phyloP scores from a whole-genome alignment of 1,140 invertebrate species.

The Marisa cornuarietis region DNA sequence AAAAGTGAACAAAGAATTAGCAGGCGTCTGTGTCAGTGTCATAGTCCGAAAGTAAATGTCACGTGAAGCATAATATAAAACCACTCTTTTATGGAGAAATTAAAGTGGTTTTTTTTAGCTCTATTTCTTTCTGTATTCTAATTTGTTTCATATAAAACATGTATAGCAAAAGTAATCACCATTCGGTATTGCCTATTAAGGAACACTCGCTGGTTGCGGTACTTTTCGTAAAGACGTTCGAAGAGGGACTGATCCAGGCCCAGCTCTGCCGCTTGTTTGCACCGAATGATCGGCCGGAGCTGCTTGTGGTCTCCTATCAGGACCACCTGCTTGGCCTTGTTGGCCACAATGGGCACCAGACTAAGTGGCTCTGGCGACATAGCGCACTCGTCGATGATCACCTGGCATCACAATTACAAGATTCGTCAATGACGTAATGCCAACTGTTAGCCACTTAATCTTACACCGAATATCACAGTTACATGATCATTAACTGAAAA shows the following conservation, averaged over 20 bases:
- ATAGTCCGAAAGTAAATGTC: too few species aligned
- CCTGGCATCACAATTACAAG: background rate
- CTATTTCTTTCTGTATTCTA: too few species aligned
- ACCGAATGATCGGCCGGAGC: conserved; percentile 51
- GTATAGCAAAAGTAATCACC: conserved; percentile 33
- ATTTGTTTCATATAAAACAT: too few species aligned
- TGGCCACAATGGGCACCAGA: conserved; percentile 49
- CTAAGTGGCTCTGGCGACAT: conserved; percentile 59
- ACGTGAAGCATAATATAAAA: too few species aligned
- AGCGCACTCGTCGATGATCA: conserved; percentile 57
- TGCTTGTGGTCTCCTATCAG: conserved; percentile 61
- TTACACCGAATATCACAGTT: too few species aligned
- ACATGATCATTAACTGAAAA: too few species aligned
- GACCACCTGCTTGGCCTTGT: conserved; percentile 51
- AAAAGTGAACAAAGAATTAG: background rate
- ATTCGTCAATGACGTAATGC: too few species aligned
- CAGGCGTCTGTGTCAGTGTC: too few species aligned
- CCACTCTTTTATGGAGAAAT: too few species aligned
- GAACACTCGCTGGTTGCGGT: conserved; percentile 23
- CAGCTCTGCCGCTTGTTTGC: conserved; percentile 38
- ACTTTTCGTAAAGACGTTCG: conserved; percentile 46
- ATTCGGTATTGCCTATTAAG: conserved; percentile 57
- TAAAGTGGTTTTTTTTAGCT: too few species aligned
- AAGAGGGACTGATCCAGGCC: conserved; percentile 57
- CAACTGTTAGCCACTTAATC: too few species aligned